Percentiles rank a stretch among this genome's conserved stretches.
phyloP scores from a whole-genome alignment of 1,140 invertebrate species.

The Hylaeus volcanicus region DNA sequence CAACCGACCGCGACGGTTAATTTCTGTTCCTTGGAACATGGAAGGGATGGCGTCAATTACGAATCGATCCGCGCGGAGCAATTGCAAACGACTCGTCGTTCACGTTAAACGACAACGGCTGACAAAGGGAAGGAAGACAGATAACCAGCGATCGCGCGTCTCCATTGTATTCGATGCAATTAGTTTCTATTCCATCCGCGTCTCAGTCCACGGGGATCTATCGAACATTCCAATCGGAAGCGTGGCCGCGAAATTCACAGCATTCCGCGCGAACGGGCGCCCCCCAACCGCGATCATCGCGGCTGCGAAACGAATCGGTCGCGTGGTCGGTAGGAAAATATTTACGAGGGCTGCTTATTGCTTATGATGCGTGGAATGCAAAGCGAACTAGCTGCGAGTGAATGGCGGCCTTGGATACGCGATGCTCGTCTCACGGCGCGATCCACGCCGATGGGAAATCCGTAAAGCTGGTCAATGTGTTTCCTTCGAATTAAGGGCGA shows the following conservation, averaged over 20 bases:
- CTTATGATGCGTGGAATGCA: conserved; percentile 70
- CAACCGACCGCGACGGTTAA: neutral
- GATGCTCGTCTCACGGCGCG: too few relatives aligned
- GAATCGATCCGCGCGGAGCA: neutral
- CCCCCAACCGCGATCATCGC: too few relatives aligned
- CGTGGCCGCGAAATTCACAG: conserved; percentile 1
- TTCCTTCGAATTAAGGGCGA: too few relatives aligned
- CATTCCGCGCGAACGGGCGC: neutral
- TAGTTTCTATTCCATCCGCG: conserved; percentile 39
- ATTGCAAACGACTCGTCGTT: neutral
- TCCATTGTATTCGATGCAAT: conserved; percentile 41
- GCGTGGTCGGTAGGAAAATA: conserved; percentile 29
- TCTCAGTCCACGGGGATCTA: neutral
- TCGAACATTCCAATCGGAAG: conserved; percentile 29
- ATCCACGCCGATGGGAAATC: too few relatives aligned
- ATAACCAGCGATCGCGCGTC: conserved; percentile 19
- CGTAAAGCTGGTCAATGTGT: too few relatives aligned
- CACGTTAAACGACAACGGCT: conserved; percentile 1
- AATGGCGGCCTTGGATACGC: conserved; percentile 45
- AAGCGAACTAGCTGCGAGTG: conserved; percentile 64
- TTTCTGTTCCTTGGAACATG: neutral
- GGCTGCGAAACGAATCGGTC: conserved; percentile 14
- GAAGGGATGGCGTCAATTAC: neutral
- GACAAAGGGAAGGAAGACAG: neutral
- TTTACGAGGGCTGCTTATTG: conserved; percentile 52